phyloP scores from a whole-genome alignment of 2,113 vertebrate genomes.

The Corvus cornix region DNA sequence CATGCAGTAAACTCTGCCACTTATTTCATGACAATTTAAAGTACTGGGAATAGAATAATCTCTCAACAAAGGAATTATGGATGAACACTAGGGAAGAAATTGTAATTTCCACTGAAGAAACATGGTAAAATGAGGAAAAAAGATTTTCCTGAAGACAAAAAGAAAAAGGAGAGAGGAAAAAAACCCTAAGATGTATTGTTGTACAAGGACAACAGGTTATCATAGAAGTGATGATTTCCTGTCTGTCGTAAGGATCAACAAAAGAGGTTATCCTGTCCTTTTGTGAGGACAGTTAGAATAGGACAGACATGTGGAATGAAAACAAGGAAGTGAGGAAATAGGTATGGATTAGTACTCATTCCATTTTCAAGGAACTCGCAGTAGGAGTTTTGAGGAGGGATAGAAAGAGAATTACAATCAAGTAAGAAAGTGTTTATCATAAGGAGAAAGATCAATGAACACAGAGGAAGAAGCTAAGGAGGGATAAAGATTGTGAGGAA shows the following conservation, averaged over 20 bases:
- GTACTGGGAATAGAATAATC: neutral
- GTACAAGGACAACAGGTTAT: neutral
- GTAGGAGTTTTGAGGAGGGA: neutral
- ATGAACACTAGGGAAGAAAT: neutral
- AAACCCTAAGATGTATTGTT: fast-evolving
- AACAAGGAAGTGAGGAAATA: neutral
- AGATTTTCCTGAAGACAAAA: neutral
- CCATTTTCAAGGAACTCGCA: neutral
- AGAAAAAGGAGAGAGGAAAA: neutral
- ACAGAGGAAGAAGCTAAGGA: neutral
- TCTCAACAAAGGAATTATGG: neutral
- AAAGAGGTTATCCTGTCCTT: neutral
- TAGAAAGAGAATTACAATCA: neutral
- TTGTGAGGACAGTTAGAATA: neutral
- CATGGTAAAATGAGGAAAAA: neutral
- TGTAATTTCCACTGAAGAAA: neutral
- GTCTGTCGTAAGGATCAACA: neutral
- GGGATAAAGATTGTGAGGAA: neutral
- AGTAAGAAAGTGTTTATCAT: neutral
- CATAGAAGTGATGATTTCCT: neutral
- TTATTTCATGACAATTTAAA: neutral
- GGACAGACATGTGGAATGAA: neutral
- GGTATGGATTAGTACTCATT: neutral
- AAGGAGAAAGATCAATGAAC: neutral
- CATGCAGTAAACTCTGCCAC: neutral